Evolutionary conservation across 2,797 vertebrate species (phyloP), one percentile per base, ranked within the genome.

Genomic region (Fratercula arctica): DNA sequence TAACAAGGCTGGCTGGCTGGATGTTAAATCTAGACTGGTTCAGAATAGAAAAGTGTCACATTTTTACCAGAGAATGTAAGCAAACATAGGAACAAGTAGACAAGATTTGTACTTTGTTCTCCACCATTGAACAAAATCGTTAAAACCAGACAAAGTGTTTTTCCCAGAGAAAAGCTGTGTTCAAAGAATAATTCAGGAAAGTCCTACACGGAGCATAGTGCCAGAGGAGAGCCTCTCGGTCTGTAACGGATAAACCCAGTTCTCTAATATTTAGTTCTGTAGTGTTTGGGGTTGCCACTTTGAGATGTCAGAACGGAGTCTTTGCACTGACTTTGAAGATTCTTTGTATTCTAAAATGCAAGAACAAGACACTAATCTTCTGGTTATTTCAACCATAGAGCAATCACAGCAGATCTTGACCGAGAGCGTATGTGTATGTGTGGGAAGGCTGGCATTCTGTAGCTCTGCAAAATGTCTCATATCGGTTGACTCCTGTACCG

Each of bases 81-180:
- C 31, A 90, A 95, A 79, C 39, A 60, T 1, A 53, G 64, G 60
- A 87, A 82, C 39, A 94, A 89, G 24, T 94, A 92, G 91, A 75
- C 61, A 81, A 87, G 81, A 80, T 90, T 92, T 96, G 87, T 81
- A 51, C 66, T 59, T 25, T 74, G 78, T 96, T 95, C 82, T 78
- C 76, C 59, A 48, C 56, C 72, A 69, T 5, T 92, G 90, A 94
- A 76, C 85, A 95, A 83, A 91, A 85, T 89, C 87, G 93, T 96
- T 92, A 90, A 92, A 95, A 67, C 45, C 46, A 66, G 81, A 59
- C 45, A 64, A 74, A 72, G 39, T 37, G 50, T 57, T 94, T 80
- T 95, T 80, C 64, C 61, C 64, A 48, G 48, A 77, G 53, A 89
- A 91, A 89, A 91, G 45, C 73, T 72, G 33, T 85, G 35, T 80